Base-by-base conservation (phyloP, 2,797 vertebrate genomes). In the Poeciliopsis gracilis region DNA sequence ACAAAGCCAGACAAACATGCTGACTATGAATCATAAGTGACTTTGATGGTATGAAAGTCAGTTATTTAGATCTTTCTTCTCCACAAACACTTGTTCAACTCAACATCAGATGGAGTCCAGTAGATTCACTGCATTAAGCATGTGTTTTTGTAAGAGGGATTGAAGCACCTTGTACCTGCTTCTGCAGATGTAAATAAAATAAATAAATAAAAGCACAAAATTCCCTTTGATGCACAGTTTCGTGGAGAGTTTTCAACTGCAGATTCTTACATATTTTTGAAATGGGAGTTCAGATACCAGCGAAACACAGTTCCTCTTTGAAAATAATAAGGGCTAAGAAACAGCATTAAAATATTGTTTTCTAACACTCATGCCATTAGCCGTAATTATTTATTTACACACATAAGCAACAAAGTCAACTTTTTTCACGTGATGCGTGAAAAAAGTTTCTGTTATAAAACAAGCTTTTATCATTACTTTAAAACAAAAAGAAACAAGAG, bases 61-160 rank as follows among this genome's bases (percentile, higher is more conserved):
- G 84, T 91, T 87, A 92, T 92, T 91, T 89, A 93, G 90, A 91
- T 91, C 84, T 93, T 90, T 92, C 90, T 90, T 92, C 92, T 91
- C 88, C 82, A 89, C 86, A 87, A 92, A 86, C 89, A 90, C 88
- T 88, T 77, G 78, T 86, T 92, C 85, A 82, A 82, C 69, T 88
- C 83, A 83, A 66, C 71, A 87, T 91, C 92, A 84, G 81, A 82
- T 36, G 84, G 86, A 89, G 90, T 82, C 67, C 8, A 11, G n/a
- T 79, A 6, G 45, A 74, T 77, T 49, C 20, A 76, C 75, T 59
- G 81, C 76, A 75, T 82, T 72, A 75, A 80, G 80, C 20, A 33
- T 53, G 51, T 23, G 20, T 51, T 51, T 51, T 23, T 23, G 23
- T 66, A 43, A 76, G 77, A 71, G 13, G 73, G 36, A 80, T 59